Evolutionary conservation across 1,140 invertebrate genomes (phyloP).

Genomic region (Orius laevigatus): DNA sequence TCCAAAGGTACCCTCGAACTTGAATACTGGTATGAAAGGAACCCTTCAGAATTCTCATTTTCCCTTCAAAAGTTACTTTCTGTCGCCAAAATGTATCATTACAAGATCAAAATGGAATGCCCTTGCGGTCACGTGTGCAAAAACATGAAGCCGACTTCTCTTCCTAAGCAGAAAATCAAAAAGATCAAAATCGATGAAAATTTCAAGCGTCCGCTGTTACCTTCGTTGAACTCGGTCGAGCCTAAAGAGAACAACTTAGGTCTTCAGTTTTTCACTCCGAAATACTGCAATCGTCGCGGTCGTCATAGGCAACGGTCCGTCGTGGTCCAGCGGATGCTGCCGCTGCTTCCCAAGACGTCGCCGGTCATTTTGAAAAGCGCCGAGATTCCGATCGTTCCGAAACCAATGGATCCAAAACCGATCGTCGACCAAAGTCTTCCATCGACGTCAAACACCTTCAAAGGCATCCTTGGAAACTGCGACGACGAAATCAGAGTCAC

Average conservation of each 20-base stretch:
- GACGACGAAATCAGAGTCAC: slow-evolving; percentile 11
- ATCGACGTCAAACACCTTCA: slow-evolving; percentile 3
- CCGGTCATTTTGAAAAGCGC: slow-evolving; percentile 20
- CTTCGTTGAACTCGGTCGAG: neutral
- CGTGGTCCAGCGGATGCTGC: slow-evolving; percentile 38
- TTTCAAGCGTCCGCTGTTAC: too few species aligned
- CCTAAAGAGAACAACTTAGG: neutral
- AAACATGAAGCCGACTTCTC: neutral
- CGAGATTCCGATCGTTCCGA: neutral
- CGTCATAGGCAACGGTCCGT: slow-evolving; percentile 30
- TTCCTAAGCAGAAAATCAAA: too few species aligned
- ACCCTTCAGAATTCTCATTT: neutral
- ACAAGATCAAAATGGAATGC: slow-evolving; percentile 24
- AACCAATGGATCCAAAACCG: neutral
- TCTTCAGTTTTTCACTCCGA: neutral
- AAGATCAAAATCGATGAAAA: too few species aligned
- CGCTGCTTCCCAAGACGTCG: slow-evolving; percentile 30
- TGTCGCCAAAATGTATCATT: slow-evolving; percentile 18
- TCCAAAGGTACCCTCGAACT: slow-evolving; percentile 58
- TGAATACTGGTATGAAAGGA: slow-evolving; percentile 64
- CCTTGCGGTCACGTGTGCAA: slow-evolving; percentile 35
- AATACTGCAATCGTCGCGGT: slow-evolving; percentile 12
- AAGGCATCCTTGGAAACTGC: neutral
- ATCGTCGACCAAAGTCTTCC: neutral
- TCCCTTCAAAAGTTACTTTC: slow-evolving; percentile 18